Evolutionary conservation across 2,113 vertebrate genomes (phyloP).

Genomic region (Scophthalmus maximus): DNA sequence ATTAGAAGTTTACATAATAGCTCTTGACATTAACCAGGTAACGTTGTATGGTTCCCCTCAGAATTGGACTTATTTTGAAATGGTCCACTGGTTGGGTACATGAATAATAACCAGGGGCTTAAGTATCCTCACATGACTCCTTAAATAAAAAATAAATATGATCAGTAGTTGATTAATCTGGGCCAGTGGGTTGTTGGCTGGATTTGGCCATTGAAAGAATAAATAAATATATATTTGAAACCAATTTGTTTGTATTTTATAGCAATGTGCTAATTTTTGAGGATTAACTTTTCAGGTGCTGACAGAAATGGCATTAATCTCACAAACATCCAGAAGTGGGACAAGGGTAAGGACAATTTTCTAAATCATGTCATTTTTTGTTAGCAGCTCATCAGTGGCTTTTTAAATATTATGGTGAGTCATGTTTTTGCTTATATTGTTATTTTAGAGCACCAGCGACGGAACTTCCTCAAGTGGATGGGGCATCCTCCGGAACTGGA

Average conservation of each 20-base stretch:
- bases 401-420: neutral
- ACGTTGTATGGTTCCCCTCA: too few relatives aligned
- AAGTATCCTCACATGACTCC: too few relatives aligned
- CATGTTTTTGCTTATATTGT: neutral
- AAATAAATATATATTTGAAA: neutral
- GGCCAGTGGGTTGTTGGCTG: neutral
- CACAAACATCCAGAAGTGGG: neutral
- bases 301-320: conserved; percentile 14
- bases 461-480: conserved; percentile 36
- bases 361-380: too few relatives aligned
- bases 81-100: too few relatives aligned
- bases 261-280: neutral
- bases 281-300: conserved; percentile 43
- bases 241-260: too few relatives aligned
- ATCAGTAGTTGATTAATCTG: too few relatives aligned
- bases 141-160: too few relatives aligned
- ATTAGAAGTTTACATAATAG: too few relatives aligned
- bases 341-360: conserved; percentile 47
- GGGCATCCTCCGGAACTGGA: conserved; percentile 10
- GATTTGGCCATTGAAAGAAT: neutral
- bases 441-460: conserved; percentile 55
- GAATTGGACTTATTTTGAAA: too few relatives aligned
- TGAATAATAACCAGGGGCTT: too few relatives aligned
- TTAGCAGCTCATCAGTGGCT: neutral
- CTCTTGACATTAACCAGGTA: too few relatives aligned